Base-by-base conservation (phyloP, 2,888 invertebrate species). In the Trisateles emortualis region DNA sequence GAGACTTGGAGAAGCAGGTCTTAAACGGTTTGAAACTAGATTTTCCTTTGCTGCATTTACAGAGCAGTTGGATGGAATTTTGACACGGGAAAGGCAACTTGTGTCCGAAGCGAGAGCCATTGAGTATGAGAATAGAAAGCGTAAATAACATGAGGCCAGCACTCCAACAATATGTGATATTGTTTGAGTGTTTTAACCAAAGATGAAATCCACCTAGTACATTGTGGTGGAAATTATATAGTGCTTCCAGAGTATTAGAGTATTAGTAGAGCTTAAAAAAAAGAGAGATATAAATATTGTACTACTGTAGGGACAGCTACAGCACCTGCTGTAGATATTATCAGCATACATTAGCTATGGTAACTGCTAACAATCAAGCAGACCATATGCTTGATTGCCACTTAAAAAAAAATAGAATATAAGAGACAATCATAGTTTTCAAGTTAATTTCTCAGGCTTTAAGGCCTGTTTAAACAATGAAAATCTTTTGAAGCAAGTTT, bases 21-120 rank as follows among this genome's bases (percentile, higher is more conserved):
- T 94, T 54, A 93, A 95, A 67, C 94, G 97, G 64, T 97, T 98
- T 66, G 93, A 96, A 47, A 94, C 95, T 0, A 95, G 95, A 64
- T 99, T 99, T 85, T 98, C 98, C 0, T 97, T 97, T 84, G 93
- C 95, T 68, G 95, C 96, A 29, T 99, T 98, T 82, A 93, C 95
- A 0, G 93, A 94, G 41, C 95, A 95, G 69, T 86, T 97, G 46
- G 95, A 96, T 75, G 86, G 92, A 9, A 91, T 94, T 52, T 68
- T 93, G 47, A 84, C 75, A n/a, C 81, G 92, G 29, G 92, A 92
- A 57, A 76, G 90, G 35, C 90, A 92, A 61, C 78, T 90, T 9
- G 84, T 89, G 1, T 90, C 91, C 17, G 90, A 91, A 68, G 88
- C 81, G 0, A 74, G 89, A 48, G 81, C 88, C n/a, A 81, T 87